A percentile compares a stretch with the other conserved stretches of the same genome.
Conservation (phyloP, 1,140 invertebrate species). For the Drosophila gunungcola region DNA sequence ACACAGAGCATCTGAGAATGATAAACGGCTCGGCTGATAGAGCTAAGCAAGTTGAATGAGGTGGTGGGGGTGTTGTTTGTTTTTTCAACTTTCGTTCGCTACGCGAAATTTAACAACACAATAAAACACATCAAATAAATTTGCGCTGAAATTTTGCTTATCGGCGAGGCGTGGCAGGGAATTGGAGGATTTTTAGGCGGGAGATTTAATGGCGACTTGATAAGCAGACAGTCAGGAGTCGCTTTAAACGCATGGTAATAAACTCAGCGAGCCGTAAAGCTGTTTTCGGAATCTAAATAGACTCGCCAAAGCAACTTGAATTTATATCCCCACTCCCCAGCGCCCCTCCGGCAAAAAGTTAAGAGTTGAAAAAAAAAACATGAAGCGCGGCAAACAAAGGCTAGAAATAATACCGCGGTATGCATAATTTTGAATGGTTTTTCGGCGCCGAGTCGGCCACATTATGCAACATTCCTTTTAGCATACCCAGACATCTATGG, state of each 20-base stretch:
- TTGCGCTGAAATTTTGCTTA: constrained; percentile 76
- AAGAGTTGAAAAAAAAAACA: constrained; percentile 25
- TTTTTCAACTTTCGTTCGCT: constrained; percentile 40
- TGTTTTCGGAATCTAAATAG: constrained; percentile 78
- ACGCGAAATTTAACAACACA: constrained; percentile 78
- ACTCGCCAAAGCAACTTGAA: constrained; percentile 69
- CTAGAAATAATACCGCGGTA: constrained; percentile 67
- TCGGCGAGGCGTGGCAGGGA: constrained; percentile 58
- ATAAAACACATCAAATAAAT: constrained; percentile 82
- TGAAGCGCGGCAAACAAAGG: constrained; percentile 56
- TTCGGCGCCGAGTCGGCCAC: constrained; percentile 50
- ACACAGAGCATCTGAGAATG: constrained; percentile 48
- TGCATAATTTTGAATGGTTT: constrained; percentile 78
- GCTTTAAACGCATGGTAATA: constrained; percentile 78
- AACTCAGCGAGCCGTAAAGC: constrained; percentile 66
- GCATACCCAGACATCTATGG: constrained; percentile 28
- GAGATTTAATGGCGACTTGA: constrained; percentile 79
- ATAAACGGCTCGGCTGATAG: constrained; percentile 71
- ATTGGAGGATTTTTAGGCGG: constrained; percentile 16
- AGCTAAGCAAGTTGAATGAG: constrained; percentile 52
- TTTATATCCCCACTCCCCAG: constrained; percentile 47
- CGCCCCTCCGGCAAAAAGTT: constrained; percentile 2
- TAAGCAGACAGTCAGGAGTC: constrained; percentile 53
- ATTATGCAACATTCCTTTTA: constrained; percentile 78
- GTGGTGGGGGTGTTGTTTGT: constrained; percentile 5